A percentile compares a stretch with the other conserved stretches of the same genome.
phyloP scores from a whole-genome alignment of 2,888 invertebrate species.

The Endomychus coccineus region DNA sequence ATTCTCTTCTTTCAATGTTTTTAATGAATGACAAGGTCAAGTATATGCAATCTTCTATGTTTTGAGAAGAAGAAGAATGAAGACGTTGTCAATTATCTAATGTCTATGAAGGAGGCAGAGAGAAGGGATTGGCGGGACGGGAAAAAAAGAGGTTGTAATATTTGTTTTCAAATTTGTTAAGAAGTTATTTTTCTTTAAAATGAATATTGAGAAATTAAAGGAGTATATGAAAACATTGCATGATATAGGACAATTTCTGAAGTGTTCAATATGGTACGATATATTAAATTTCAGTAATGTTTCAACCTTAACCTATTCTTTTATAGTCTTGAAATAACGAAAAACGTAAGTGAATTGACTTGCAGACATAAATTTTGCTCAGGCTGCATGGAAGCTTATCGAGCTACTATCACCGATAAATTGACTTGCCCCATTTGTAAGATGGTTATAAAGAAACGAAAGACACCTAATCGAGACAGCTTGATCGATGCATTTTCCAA shows the following conservation, averaged over 20 bases:
- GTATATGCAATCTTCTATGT: too few relatives aligned
- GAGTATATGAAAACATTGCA: too few relatives aligned
- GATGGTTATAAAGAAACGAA: constrained; percentile 7
- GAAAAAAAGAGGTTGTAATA: too few relatives aligned
- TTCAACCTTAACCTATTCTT: not conserved
- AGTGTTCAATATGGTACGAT: constrained; percentile 11
- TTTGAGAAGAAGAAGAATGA: too few relatives aligned
- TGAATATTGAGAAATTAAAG: too few relatives aligned
- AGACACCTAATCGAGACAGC: constrained; percentile 4
- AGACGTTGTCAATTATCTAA: too few relatives aligned
- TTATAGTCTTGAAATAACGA: constrained; percentile 10
- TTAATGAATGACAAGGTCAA: too few relatives aligned
- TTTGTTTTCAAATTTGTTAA: too few relatives aligned
- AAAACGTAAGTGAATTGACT: constrained; percentile 9
- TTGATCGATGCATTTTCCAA: constrained; percentile 6
- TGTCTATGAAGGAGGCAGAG: too few relatives aligned
- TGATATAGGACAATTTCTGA: constrained; percentile 6
- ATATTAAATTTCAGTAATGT: not conserved
- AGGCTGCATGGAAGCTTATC: constrained; percentile 8
- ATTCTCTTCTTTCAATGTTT: too few relatives aligned
- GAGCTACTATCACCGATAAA: constrained; percentile 1
- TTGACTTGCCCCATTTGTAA: constrained; percentile 10
- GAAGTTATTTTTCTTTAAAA: too few relatives aligned
- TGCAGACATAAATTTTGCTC: constrained; percentile 10
- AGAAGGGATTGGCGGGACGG: too few relatives aligned